A percentile compares a stretch with the other conserved stretches of the same genome.
Evolutionary conservation across 2,113 vertebrate species (phyloP).

Genomic region (Arizona elegans): DNA sequence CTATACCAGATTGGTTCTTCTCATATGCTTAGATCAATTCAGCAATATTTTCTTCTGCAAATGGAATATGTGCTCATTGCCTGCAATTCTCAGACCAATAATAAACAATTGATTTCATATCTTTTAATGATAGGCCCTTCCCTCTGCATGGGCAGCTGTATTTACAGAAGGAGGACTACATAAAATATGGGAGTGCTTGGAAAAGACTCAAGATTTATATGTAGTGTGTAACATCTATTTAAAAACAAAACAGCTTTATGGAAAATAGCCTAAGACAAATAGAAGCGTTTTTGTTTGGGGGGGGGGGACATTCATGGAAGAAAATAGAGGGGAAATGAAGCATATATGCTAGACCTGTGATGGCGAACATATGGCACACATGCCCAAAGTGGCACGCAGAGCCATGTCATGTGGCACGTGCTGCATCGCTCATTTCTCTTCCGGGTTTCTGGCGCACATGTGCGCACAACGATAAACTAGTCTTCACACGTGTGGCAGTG

Average conservation of each 20-base stretch:
- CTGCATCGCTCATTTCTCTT: too few relatives aligned
- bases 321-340: background rate
- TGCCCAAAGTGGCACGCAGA: too few relatives aligned
- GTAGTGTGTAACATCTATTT: background rate
- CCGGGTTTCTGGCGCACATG: too few relatives aligned
- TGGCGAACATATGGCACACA: too few relatives aligned
- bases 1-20: background rate
- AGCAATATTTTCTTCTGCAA: background rate
- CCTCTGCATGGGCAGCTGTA: background rate
- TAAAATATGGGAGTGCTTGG: background rate
- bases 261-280: background rate
- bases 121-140: background rate
- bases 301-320: background rate
- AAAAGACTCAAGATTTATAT: background rate
- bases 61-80: background rate
- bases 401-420: too few relatives aligned
- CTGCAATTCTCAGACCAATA: background rate
- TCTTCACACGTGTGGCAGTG: too few relatives aligned
- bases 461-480: too few relatives aligned
- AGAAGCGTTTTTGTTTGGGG: background rate
- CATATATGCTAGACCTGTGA: too few relatives aligned
- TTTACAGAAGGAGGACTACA: background rate
- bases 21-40: background rate
- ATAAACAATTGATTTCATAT: background rate
- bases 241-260: background rate